Conservation (phyloP, 2,797 vertebrate genomes). For the Poeciliopsis presidionis region DNA sequence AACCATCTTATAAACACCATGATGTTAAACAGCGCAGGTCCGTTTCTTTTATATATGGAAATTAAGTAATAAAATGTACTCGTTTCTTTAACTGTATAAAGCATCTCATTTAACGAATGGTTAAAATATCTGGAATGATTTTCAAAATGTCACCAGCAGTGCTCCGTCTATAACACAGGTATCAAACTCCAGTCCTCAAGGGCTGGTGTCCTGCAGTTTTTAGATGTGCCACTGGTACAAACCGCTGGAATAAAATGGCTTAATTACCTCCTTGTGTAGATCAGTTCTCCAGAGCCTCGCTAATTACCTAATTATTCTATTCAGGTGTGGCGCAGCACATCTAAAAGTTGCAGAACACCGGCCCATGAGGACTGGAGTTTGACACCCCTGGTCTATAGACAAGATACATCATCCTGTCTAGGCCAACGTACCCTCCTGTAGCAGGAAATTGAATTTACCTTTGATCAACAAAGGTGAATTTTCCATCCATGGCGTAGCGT, state of each 20-base stretch:
- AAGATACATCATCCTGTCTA: neutral
- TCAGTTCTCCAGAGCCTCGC: too few relatives aligned
- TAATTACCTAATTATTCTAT: too few relatives aligned
- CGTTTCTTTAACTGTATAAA: neutral
- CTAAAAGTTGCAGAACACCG: too few relatives aligned
- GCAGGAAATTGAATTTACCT: conserved; percentile 76
- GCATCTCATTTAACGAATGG: neutral
- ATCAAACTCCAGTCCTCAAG: too few relatives aligned
- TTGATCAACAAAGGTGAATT: conserved; percentile 97
- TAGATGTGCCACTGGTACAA: too few relatives aligned
- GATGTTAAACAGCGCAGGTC: neutral
- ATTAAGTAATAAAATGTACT: neutral
- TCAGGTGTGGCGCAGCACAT: too few relatives aligned
- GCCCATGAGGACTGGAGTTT: too few relatives aligned
- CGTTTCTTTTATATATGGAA: neutral
- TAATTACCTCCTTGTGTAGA: too few relatives aligned
- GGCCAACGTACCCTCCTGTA: neutral
- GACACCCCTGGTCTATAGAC: neutral
- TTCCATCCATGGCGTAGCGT: conserved; percentile 92
- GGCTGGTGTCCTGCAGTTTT: too few relatives aligned
- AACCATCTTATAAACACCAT: neutral
- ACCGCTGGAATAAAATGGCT: too few relatives aligned
- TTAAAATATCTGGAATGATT: neutral
- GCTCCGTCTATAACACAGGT: neutral
- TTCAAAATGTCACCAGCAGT: neutral